Conservation (phyloP, 2,888 invertebrate genomes). For the Proisotoma minuta region DNA sequence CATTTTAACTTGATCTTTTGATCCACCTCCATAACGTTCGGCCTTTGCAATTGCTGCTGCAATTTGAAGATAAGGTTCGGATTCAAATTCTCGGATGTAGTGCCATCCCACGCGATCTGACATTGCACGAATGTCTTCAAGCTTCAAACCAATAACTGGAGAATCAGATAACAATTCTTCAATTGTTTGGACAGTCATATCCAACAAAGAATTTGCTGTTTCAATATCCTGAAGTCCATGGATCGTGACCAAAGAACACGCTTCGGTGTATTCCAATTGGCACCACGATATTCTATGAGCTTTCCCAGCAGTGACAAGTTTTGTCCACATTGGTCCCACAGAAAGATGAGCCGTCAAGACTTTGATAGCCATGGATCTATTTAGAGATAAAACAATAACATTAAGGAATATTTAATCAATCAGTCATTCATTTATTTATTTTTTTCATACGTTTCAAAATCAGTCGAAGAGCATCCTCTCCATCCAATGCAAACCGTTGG, state of each 20-base stretch:
- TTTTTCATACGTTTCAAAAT: slow-evolving; percentile 38
- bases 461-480: slow-evolving; percentile 39
- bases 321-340: slow-evolving; percentile 44
- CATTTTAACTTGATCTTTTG: slow-evolving; percentile 34
- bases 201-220: slow-evolving; percentile 25
- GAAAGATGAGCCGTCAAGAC: slow-evolving; percentile 44
- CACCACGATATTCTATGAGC: slow-evolving; percentile 47
- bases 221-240: slow-evolving; percentile 37
- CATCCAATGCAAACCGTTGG: slow-evolving; percentile 44
- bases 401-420: not conserved
- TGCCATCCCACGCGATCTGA: slow-evolving; percentile 46
- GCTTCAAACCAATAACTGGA: slow-evolving; percentile 12
- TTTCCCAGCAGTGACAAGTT: slow-evolving; percentile 35
- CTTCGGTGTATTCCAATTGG: slow-evolving; percentile 43
- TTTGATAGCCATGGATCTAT: slow-evolving; percentile 37
- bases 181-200: slow-evolving; percentile 22
- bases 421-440: slow-evolving; percentile 1
- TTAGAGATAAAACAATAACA: not conserved
- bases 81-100: slow-evolving; percentile 44
- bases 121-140: slow-evolving; percentile 37
- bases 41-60: slow-evolving; percentile 43
- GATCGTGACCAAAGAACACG: slow-evolving; percentile 40
- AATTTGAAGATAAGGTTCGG: slow-evolving; percentile 42
- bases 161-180: slow-evolving; percentile 18
- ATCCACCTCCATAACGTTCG: slow-evolving; percentile 40